Conservation (phyloP, 2,797 vertebrate species). For the Anomalospiza imberbis region DNA sequence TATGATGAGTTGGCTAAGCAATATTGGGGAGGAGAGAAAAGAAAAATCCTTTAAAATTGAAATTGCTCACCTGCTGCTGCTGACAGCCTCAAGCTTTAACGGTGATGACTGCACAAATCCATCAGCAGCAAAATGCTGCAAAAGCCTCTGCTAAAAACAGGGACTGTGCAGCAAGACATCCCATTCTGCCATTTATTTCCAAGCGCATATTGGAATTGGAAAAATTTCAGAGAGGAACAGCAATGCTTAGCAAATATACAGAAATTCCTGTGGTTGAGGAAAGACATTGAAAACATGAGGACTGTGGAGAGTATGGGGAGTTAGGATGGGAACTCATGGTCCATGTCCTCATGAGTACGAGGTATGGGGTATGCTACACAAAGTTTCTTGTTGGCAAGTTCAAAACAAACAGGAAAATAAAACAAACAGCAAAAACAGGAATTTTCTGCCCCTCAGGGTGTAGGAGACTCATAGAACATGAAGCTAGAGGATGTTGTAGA, state of each 20-base stretch:
- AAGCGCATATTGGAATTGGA: neutral
- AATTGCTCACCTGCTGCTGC: neutral
- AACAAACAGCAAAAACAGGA: neutral
- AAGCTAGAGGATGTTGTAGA: neutral
- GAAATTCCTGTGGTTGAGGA: neutral
- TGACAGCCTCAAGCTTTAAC: neutral
- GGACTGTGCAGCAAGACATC: neutral
- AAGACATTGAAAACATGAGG: neutral
- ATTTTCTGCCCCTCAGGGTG: neutral
- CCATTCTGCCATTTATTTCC: neutral
- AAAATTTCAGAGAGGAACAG: neutral
- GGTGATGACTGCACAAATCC: neutral
- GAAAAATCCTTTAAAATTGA: neutral
- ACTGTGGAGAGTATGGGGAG: neutral
- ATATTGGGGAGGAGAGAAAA: neutral
- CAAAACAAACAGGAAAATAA: neutral
- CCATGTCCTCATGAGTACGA: neutral
- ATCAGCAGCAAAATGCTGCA: neutral
- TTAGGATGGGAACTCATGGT: neutral
- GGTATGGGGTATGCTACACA: neutral
- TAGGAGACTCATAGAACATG: neutral
- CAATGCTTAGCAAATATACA: neutral
- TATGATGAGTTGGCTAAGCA: neutral
- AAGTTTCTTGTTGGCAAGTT: neutral
- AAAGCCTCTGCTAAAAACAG: neutral